Evolutionary conservation across 2,113 vertebrate species (phyloP), one percentile per base, ranked within the genome.

Genomic region (Glaucidium brasilianum): DNA sequence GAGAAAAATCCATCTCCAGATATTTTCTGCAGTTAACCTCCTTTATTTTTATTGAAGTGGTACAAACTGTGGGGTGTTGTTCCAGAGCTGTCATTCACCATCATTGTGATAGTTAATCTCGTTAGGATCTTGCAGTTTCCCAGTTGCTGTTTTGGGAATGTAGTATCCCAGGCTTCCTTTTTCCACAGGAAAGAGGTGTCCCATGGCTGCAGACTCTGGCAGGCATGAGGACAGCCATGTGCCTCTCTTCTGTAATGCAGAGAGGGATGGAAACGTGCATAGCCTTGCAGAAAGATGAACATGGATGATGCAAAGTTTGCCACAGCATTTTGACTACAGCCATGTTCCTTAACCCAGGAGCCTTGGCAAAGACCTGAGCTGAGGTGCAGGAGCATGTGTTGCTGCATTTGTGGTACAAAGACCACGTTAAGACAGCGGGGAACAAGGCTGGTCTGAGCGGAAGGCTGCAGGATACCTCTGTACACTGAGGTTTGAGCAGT

Each of bases 1-100:
- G 84, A 89, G 25, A 91, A 69, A 92, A 91, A 91, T 89, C 32
- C 37, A 89, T 75, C 90, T 85, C 86, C n/a, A 87, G 67, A 86
- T 39, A 15, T 11, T 79, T 88, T 91, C 92, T 86, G 77, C 94
- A 94, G 73, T 64, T 49, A 64, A 66, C 20, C 79, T 94, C 53
- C 23, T 69, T 75, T 52, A 64, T 82, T 92, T 79, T 49, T 68
- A 9, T 21, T 53, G n/a, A 47, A 95, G 77, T 73, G 91, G 73
- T 69, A 63, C 83, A 50, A 68, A 35, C 64, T 8, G 19, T 0
- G 2, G 74, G 67, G 26, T 92, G 80, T 62, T 82, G 41, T 66
- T 85, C 29, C 41, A 64, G 55, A 58, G 32, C 77, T 85, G 77
- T 85, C 0, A 0, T 41, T 85, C 73, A 52, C 60, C 32, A 22